A percentile compares a stretch with the other conserved stretches of the same genome.
These are phyloP conservation scores for Drosophila flavopinicola DNA, from an alignment of 2,888 invertebrate species.

Conservation along the genomic window DNA sequence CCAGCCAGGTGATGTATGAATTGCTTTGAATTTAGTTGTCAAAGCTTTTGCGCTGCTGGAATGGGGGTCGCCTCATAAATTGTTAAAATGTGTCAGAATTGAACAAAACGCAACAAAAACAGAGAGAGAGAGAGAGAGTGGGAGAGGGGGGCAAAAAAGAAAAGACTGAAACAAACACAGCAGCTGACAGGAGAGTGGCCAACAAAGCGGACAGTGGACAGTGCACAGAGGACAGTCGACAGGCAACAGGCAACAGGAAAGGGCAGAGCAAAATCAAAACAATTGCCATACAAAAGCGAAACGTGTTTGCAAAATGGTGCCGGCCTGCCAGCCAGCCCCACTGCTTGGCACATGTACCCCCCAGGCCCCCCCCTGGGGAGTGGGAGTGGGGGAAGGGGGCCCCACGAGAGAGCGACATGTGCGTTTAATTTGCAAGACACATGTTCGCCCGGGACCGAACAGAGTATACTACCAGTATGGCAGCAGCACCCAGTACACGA, in stretches of 20 bases:
- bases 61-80: constrained; percentile 72
- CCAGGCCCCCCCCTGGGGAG: neutral
- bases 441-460: constrained; percentile 50
- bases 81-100: constrained; percentile 74
- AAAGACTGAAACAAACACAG: constrained; percentile 21
- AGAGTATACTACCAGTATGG: constrained; percentile 5
- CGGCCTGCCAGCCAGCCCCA: constrained; percentile 14
- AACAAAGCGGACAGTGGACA: constrained; percentile 55
- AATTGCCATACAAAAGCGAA: constrained; percentile 58
- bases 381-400: constrained; percentile 8
- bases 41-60: constrained; percentile 48
- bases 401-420: constrained; percentile 68
- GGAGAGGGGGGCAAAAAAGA: constrained; percentile 10
- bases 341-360: constrained; percentile 9
- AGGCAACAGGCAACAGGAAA: constrained; percentile 60
- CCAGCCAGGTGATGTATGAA: constrained; percentile 72
- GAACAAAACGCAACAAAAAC: constrained; percentile 61
- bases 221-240: constrained; percentile 18
- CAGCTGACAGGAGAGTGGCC: constrained; percentile 58
- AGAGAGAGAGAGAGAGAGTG: constrained; percentile 27
- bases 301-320: constrained; percentile 45
- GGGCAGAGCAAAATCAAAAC: constrained; percentile 63
- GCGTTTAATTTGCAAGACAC: constrained; percentile 83
- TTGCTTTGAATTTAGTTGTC: constrained; percentile 83
- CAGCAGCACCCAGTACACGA: constrained; percentile 3